Evolutionary conservation across 2,888 invertebrate genomes (phyloP), one percentile per base, ranked within the genome.

Genomic region (Polydrusus cervinus): DNA sequence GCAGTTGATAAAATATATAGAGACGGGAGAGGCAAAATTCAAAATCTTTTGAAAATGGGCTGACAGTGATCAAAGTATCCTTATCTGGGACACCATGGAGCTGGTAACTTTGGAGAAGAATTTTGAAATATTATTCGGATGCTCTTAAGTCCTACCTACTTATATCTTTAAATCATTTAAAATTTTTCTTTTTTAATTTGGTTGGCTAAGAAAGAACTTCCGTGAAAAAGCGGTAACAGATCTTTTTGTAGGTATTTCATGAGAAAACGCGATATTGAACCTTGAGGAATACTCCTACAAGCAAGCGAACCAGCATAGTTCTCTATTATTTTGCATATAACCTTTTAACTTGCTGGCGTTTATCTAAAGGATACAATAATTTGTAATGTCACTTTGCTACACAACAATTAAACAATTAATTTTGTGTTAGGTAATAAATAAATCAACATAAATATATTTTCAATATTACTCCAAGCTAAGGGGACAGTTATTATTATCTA

Each of bases 361-460:
- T 75, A 49, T 66, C 65, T 51, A 61, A 65, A 75, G 67, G 62
- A 68, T 67, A 62, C 49, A 61, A 73, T 73, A 57, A 70, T 67
- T 75, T 45, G 57, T 71, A 67, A 70, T 75, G 75, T 75, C 75
- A 71, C 71, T 60, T 49, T 38, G 40, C 53, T 60, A 47, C 57
- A 75, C 66, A 75, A 75, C 75, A 71, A 75, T 74, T 74, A 74
- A 74, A 74, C 74, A 74, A 74, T 75, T 75, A 75, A 75, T 75
- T 71, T 75, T 60, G 65, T 66, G 40, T 43, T 55, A 40, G 40
- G 34, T 57, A 66, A 75, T 75, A 75, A 75, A 75, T 75, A 75
- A 75, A 75, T 75, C 75, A 70, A 25, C 61, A 69, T 57, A 69
- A 66, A 66, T 60, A 57, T 45, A n/a, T 67, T 49, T 69, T 64